phyloP scores from a whole-genome alignment of 2,113 vertebrate genomes.

The Capreolus pygargus region DNA sequence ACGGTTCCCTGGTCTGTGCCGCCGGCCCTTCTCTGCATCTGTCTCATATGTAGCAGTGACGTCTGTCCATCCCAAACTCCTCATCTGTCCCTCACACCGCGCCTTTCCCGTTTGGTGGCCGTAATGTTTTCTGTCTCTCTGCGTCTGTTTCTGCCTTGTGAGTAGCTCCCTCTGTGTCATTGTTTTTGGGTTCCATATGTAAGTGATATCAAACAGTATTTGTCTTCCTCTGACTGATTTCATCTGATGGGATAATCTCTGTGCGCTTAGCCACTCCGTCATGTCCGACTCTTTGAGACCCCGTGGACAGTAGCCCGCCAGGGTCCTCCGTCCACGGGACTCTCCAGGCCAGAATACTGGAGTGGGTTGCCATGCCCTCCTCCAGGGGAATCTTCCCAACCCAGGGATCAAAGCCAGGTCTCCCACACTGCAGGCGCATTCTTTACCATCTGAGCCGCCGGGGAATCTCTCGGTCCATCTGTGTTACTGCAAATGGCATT shows the following conservation, averaged over 20 bases:
- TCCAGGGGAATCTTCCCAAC: neutral
- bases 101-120: neutral
- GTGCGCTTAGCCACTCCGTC: neutral
- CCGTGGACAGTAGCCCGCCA: neutral
- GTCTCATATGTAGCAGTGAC: too few relatives aligned
- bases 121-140: neutral
- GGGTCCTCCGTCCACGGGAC: neutral
- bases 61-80: neutral
- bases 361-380: neutral
- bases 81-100: neutral
- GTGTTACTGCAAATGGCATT: neutral
- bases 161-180: neutral
- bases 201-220: neutral
- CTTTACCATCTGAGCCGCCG: neutral
- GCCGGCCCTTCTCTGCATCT: neutral
- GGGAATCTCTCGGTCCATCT: neutral
- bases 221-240: neutral
- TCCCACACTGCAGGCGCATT: neutral
- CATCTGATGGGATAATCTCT: neutral
- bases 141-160: neutral
- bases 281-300: neutral
- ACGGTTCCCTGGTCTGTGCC: neutral
- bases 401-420: neutral
- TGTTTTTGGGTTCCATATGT: neutral
- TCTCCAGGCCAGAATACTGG: neutral